These are phyloP conservation scores for Brachynemurus nebulosus DNA, from an alignment of 2,888 invertebrate genomes.

Conservation along the genomic window DNA sequence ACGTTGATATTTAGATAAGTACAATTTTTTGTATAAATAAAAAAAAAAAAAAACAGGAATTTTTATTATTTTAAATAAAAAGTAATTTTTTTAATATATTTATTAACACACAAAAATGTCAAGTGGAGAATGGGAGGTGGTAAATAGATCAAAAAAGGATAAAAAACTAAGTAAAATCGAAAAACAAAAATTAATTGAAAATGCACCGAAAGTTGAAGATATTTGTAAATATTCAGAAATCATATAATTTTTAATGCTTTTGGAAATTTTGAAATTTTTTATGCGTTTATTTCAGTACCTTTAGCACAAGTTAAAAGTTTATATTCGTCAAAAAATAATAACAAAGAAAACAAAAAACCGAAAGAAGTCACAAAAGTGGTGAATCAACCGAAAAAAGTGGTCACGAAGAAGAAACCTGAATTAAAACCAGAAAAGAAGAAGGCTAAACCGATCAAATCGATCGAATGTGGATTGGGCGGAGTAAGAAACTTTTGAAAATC, in stretches of 20 bases:
- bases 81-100: too few relatives aligned
- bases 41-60: too few relatives aligned
- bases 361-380: slow-evolving; percentile 34
- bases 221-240: slow-evolving; percentile 43
- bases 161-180: slow-evolving; percentile 43
- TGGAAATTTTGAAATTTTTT: background rate
- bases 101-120: slow-evolving; percentile 32
- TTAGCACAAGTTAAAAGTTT: slow-evolving; percentile 53
- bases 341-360: slow-evolving; percentile 42
- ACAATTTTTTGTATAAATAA: too few relatives aligned
- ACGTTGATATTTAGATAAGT: too few relatives aligned
- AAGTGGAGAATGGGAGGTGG: slow-evolving; percentile 55
- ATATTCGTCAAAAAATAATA: slow-evolving; percentile 46
- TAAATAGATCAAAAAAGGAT: slow-evolving; percentile 51
- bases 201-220: slow-evolving; percentile 59
- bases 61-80: too few relatives aligned
- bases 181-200: slow-evolving; percentile 44
- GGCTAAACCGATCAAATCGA: slow-evolving; percentile 48
- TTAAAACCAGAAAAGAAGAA: slow-evolving; percentile 39
- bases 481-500: slow-evolving; percentile 29
- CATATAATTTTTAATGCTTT: slow-evolving; percentile 7
- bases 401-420: slow-evolving; percentile 28
- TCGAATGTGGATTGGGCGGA: slow-evolving; percentile 46
- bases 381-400: slow-evolving; percentile 25
- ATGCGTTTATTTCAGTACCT: slow-evolving; percentile 39